Evolutionary conservation across 2,888 invertebrate genomes (phyloP).

Genomic region (Melitaea athalia): DNA sequence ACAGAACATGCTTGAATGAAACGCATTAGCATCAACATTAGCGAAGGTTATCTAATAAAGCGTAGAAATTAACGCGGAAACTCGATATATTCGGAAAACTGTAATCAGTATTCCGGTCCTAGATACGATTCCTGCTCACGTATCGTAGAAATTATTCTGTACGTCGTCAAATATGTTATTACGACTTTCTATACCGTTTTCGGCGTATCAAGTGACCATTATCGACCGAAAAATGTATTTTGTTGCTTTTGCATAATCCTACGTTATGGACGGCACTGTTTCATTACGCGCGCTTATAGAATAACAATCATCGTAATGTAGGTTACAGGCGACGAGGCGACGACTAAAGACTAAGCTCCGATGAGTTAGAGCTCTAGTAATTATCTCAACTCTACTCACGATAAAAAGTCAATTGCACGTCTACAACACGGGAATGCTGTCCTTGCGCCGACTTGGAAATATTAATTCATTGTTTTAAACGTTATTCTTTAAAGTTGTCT

Average conservation of each 20-base stretch:
- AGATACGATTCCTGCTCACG: constrained; percentile 67
- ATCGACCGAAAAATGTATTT: constrained; percentile 53
- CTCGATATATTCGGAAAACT: constrained; percentile 35
- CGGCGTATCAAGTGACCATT: constrained; percentile 55
- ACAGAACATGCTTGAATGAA: constrained; percentile 24
- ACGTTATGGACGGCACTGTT: constrained; percentile 38
- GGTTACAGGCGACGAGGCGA: constrained; percentile 25
- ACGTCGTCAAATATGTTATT: constrained; percentile 62
- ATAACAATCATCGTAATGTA: constrained; percentile 34
- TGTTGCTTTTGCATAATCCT: constrained; percentile 42
- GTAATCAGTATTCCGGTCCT: constrained; percentile 62
- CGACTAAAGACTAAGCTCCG: constrained; percentile 12
- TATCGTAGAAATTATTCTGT: constrained; percentile 66
- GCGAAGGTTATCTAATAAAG: constrained; percentile 12
- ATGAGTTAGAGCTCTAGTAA: constrained; percentile 7
- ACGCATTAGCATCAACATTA: constrained; percentile 19
- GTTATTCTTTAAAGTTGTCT: constrained; percentile 24
- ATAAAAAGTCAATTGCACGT: constrained; percentile 17
- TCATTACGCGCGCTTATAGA: constrained; percentile 31
- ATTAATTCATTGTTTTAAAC: constrained; percentile 25
- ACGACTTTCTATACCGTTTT: constrained; percentile 74
- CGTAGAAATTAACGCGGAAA: constrained; percentile 23
- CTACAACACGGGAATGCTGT: constrained; percentile 16
- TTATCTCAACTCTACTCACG: neutral
- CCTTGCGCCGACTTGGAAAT: constrained; percentile 24